Evolutionary conservation across 1,140 invertebrate genomes (phyloP).

Genomic region (Nasonia longicornis): DNA sequence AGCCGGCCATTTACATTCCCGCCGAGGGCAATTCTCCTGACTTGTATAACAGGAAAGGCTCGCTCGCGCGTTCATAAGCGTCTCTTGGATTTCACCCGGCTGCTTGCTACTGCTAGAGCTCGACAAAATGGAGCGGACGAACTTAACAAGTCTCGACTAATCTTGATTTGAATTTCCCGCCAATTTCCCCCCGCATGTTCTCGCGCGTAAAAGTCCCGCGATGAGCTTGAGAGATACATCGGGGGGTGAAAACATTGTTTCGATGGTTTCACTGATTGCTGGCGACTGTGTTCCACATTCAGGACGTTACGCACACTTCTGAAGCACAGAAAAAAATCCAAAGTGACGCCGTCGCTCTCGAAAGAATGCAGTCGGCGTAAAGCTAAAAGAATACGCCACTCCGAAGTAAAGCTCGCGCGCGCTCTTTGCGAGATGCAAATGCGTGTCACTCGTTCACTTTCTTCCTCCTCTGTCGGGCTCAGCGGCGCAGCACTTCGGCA

Average conservation of each 20-base stretch:
- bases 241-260: background rate
- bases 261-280: no score
- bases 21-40: constrained; percentile 58
- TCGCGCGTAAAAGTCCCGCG: background rate
- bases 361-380: background rate
- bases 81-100: constrained; percentile 26
- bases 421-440: background rate
- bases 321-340: no score
- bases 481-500: constrained; percentile 28
- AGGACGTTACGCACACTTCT: no score
- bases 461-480: background rate
- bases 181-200: constrained; percentile 6
- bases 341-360: no score
- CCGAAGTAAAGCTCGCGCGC: background rate
- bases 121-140: constrained; percentile 37
- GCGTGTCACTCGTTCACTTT: background rate
- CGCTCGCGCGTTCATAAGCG: constrained; percentile 30
- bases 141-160: constrained; percentile 37
- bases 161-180: constrained; percentile 37
- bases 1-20: constrained; percentile 62
- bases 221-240: background rate
- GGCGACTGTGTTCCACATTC: background rate
- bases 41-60: constrained; percentile 56
- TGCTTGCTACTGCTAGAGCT: background rate
- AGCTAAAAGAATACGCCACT: background rate